Percentiles rank a stretch among this genome's conserved stretches.
These are phyloP conservation scores for Mobula hypostoma DNA, from an alignment of 2,113 vertebrate species.

Conservation along the genomic window DNA sequence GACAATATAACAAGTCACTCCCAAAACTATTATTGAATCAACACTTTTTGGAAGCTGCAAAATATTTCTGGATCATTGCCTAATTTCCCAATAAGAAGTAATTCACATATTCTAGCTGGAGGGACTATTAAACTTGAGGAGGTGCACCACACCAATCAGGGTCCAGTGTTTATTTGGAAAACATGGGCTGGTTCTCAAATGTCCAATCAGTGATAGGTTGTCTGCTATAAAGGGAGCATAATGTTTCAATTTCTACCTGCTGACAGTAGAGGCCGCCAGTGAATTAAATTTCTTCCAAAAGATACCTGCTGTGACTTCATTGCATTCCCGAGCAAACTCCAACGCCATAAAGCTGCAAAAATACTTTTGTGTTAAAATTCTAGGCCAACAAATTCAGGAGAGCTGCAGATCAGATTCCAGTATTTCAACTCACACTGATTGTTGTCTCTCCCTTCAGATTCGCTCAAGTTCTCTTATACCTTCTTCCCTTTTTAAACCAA, in stretches of 20 bases:
- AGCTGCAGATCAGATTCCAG: not conserved
- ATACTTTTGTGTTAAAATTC: not conserved
- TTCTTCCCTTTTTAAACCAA: no score
- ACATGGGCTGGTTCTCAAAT: no score
- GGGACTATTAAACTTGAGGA: not conserved
- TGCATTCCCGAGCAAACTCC: not conserved
- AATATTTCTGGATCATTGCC: not conserved
- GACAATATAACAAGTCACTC: not conserved
- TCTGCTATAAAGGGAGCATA: not conserved
- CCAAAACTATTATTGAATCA: not conserved
- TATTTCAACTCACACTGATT: not conserved
- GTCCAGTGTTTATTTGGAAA: not conserved
- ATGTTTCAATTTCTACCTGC: not conserved
- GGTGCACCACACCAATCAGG: not conserved
- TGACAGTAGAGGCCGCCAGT: conserved; percentile 1
- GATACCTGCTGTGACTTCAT: not conserved
- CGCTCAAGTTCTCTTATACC: no score
- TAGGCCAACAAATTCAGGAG: not conserved
- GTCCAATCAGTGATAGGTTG: not conserved
- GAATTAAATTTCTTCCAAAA: not conserved
- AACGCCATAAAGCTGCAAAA: no score
- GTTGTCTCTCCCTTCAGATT: no score
- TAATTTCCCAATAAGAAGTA: not conserved
- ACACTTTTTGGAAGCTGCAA: not conserved
- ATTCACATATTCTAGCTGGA: not conserved